Conservation (phyloP, 1,140 invertebrate genomes). For the Drosophila albomicans region DNA sequence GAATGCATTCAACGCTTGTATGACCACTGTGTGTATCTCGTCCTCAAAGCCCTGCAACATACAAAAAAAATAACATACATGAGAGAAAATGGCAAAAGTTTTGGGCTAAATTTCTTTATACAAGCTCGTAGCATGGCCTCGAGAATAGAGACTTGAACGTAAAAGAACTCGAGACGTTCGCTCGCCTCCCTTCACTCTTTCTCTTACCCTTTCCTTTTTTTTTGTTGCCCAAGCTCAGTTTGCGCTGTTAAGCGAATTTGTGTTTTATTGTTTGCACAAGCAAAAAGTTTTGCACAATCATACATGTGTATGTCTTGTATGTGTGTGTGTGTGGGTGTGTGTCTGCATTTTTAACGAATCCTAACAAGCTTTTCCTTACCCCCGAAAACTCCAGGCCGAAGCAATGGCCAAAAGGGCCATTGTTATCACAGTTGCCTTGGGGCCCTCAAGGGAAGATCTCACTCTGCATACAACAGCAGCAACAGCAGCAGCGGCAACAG, state of each 20-base stretch:
- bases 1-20: slow-evolving; percentile 84
- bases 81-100: slow-evolving; percentile 33
- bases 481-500: neutral
- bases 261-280: slow-evolving; percentile 83
- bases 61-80: slow-evolving; percentile 5
- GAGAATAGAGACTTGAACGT: slow-evolving; percentile 51
- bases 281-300: slow-evolving; percentile 71
- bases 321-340: slow-evolving; percentile 21
- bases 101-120: slow-evolving; percentile 68
- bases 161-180: slow-evolving; percentile 36
- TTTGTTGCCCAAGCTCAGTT: slow-evolving; percentile 31
- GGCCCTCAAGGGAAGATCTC: slow-evolving; percentile 52
- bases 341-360: slow-evolving; percentile 81
- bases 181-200: slow-evolving; percentile 7
- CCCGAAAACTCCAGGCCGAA: neutral
- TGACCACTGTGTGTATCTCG: slow-evolving; percentile 85
- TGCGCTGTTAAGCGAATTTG: slow-evolving; percentile 76
- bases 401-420: slow-evolving; percentile 53
- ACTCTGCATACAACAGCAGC: slow-evolving; percentile 30
- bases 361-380: slow-evolving; percentile 78
- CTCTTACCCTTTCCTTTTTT: neutral
- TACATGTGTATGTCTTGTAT: slow-evolving; percentile 1
- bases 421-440: slow-evolving; percentile 73
- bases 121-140: slow-evolving; percentile 29
- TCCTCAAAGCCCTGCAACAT: slow-evolving; percentile 87